A percentile compares a stretch with the other conserved stretches of the same genome.
phyloP scores from a whole-genome alignment of 2,888 invertebrate genomes.

The Andrena praecox region DNA sequence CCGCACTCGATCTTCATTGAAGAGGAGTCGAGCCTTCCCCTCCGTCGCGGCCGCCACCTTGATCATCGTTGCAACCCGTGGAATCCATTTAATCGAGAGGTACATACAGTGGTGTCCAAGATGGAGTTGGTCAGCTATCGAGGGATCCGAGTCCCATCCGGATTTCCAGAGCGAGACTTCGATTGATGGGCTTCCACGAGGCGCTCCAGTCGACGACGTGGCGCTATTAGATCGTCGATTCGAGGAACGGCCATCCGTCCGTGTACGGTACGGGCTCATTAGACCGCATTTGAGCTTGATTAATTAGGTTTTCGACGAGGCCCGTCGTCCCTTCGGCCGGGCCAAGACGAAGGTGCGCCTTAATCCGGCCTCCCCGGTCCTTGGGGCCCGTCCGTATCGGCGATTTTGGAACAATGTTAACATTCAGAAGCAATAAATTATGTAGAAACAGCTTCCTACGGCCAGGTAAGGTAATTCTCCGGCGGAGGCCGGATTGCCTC shows the following conservation, averaged over 20 bases:
- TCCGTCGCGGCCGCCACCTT: background rate
- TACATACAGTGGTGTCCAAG: no score
- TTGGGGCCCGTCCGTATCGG: slow-evolving; percentile 67
- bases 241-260: slow-evolving; percentile 41
- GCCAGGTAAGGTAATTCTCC: slow-evolving; percentile 72
- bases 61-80: background rate
- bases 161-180: background rate
- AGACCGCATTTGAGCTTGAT: slow-evolving; percentile 79
- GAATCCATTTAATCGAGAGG: background rate
- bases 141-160: background rate
- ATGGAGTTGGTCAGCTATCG: background rate
- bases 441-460: slow-evolving; percentile 71
- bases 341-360: slow-evolving; percentile 52
- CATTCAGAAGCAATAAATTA: slow-evolving; percentile 80
- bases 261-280: slow-evolving; percentile 62
- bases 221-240: slow-evolving; percentile 51
- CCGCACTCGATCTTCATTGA: background rate
- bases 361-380: slow-evolving; percentile 63
- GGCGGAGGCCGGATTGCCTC: slow-evolving; percentile 55
- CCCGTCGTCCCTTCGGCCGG: slow-evolving; percentile 67
- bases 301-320: slow-evolving; percentile 77
- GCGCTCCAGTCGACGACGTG: slow-evolving; percentile 36
- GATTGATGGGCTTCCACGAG: slow-evolving; percentile 32
- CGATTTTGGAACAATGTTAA: slow-evolving; percentile 78
- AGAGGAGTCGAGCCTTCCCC: background rate